Base-by-base conservation (phyloP, 2,113 vertebrate genomes). In the Hippocampus abdominalis region DNA sequence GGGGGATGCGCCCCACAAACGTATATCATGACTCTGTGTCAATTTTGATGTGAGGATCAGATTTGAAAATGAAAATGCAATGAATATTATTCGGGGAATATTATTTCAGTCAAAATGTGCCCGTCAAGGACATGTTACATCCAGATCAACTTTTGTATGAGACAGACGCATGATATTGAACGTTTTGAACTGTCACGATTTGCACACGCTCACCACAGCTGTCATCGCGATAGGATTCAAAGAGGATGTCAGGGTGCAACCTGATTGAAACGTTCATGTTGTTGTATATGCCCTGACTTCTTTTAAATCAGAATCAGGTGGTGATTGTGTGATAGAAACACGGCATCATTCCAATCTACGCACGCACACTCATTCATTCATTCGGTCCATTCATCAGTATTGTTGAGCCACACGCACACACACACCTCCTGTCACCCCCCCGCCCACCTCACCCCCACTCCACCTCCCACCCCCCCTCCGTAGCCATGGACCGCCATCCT, bases 401-500 rank as follows among this genome's bases (percentile, higher is more conserved):
- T 20, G 32, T 51, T 64, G 20, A 8, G 63, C 21, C 63, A 23
- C 71, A 40, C 73, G 68, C 23, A 39, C 66, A 40, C 46, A 46
- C 21, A 40, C 46, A 46, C 21, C 51, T 70, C 36, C 56, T 63
- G 49, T 39, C 0, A 20, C 10, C 61, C 32, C 32, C 32, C 69
- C n/a, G 71, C 59, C 27, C 63, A 8, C 18, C 9, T 39, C 12
- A 3, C 6, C 44, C 69, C 65, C 73, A 18, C 73, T 51, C 53
- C 64, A 8, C 20, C 7, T 40, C 53, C 44, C 13, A 6, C 6
- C 44, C 69, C 44, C 69, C 69, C 23, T 69, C 59, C 27, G 70
- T 71, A 69, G 67, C 66, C 39, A 27, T 25, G 64, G 63, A 71
- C 84, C 70, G 77, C 64, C 72, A 46, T 21, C 40, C 84, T 53